A percentile compares a stretch with the other conserved stretches of the same genome.
These are phyloP conservation scores for Podarcis lilfordi DNA, from an alignment of 2,797 vertebrate species.

Conservation along the genomic window DNA sequence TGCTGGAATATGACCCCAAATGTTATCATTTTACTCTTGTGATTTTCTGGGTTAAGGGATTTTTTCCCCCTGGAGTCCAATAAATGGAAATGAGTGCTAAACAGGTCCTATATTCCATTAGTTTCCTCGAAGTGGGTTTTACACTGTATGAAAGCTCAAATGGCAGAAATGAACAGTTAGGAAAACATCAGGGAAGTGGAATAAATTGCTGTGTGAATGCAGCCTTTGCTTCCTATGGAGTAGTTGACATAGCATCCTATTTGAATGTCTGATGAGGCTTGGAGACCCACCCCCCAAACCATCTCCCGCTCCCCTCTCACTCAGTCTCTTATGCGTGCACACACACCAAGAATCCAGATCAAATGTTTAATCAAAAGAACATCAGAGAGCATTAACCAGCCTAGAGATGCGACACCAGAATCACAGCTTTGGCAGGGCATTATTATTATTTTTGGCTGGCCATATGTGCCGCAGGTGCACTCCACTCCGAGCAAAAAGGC, in stretches of 20 bases:
- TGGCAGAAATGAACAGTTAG: no score
- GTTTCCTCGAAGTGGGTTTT: no score
- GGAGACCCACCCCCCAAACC: slow-evolving; percentile 19
- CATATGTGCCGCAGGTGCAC: not conserved
- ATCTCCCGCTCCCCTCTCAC: no score
- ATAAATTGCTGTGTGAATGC: no score
- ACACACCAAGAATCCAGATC: not conserved
- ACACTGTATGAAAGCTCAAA: no score
- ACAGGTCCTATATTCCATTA: no score
- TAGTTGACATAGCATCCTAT: slow-evolving; percentile 38
- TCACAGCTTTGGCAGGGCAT: not conserved
- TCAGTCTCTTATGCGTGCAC: not conserved
- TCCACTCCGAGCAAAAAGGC: not conserved
- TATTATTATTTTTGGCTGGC: not conserved
- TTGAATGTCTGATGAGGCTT: not conserved
- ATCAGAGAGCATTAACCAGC: slow-evolving; percentile 12
- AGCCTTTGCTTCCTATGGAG: slow-evolving; percentile 43
- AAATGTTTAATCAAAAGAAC: slow-evolving; percentile 9
- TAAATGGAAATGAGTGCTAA: no score
- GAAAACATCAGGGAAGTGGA: no score
- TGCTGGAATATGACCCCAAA: no score
- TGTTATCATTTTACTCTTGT: no score
- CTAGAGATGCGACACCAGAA: slow-evolving; percentile 27
- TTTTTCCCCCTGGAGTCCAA: no score
- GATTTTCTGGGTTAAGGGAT: no score